Conservation (phyloP, 2,113 vertebrate genomes). For the Phoxinus phoxinus region DNA sequence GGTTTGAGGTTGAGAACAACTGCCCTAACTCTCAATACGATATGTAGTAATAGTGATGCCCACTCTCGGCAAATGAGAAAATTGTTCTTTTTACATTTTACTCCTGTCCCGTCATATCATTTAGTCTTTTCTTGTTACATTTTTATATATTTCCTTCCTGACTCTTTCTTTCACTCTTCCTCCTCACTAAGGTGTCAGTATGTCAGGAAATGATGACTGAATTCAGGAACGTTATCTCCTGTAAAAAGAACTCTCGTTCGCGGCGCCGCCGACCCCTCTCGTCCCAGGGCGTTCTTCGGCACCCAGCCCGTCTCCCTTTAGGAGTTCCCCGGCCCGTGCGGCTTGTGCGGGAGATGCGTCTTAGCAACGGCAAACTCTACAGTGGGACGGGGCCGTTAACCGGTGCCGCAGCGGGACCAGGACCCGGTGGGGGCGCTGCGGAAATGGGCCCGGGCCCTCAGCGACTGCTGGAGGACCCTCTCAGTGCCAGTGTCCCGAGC, state of each 20-base stretch:
- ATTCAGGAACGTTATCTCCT: conserved; percentile 85
- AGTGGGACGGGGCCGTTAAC: conserved; percentile 76
- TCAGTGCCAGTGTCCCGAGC: conserved; percentile 70
- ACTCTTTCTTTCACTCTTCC: not conserved
- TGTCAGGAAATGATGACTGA: conserved; percentile 91
- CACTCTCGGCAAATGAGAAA: not conserved
- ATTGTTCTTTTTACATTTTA: not conserved
- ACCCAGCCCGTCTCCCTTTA: conserved; percentile 67
- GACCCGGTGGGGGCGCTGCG: conserved; percentile 52
- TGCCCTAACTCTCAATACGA: not conserved
- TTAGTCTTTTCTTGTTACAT: not conserved
- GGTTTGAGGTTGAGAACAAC: not conserved
- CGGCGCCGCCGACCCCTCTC: conserved; percentile 78
- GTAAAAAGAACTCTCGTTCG: conserved; percentile 85
- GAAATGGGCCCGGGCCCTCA: conserved; percentile 81
- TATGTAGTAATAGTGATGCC: not conserved
- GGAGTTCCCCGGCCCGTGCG: conserved; percentile 75
- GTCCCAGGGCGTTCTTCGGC: conserved; percentile 69
- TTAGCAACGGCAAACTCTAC: conserved; percentile 89
- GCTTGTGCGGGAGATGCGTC: conserved; percentile 83
- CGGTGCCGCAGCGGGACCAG: conserved; percentile 66
- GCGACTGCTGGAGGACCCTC: conserved; percentile 83
- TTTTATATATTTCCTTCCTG: not conserved
- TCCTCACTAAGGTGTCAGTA: conserved; percentile 81
- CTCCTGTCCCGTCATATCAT: not conserved